Evolutionary conservation across 2,888 invertebrate species (phyloP).

Genomic region (Phlogophora meticulosa): DNA sequence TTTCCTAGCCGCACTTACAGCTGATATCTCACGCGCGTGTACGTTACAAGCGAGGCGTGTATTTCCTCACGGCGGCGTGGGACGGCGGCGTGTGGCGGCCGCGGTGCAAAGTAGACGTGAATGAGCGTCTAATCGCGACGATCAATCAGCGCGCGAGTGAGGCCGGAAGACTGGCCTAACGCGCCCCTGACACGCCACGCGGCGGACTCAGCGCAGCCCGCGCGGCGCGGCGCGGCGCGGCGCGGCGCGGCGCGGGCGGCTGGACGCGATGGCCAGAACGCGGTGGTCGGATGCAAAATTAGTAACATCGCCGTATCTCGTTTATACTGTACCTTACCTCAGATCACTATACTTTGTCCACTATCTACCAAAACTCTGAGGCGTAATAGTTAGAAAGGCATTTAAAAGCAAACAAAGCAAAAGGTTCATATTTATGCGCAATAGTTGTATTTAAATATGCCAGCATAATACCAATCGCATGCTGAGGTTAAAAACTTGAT

Average conservation of each 20-base stretch:
- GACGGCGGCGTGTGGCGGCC: slow-evolving; percentile 13
- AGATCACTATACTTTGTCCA: not conserved
- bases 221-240: too few relatives aligned
- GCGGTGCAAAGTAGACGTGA: slow-evolving; percentile 65
- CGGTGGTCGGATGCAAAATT: not conserved
- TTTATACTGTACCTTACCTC: too few relatives aligned
- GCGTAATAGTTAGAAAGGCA: not conserved
- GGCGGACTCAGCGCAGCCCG: too few relatives aligned
- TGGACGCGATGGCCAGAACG: not conserved
- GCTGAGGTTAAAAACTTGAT: not conserved
- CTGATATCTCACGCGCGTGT: slow-evolving; percentile 4
- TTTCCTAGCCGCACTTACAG: slow-evolving; percentile 8
- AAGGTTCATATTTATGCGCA: not conserved
- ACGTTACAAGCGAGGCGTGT: slow-evolving; percentile 5
- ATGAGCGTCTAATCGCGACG: slow-evolving; percentile 56
- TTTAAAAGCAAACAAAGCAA: not conserved
- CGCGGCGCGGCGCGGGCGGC: not conserved
- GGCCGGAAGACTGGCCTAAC: slow-evolving; percentile 61
- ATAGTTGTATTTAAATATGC: slow-evolving; percentile 1
- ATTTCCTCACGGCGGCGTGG: slow-evolving; percentile 1
- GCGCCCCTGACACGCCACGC: slow-evolving; percentile 61
- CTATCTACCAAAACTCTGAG: not conserved
- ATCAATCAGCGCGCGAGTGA: slow-evolving; percentile 50
- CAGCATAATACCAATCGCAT: not conserved
- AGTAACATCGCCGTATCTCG: not conserved